These are phyloP conservation scores for Microcaecilia unicolor DNA, from an alignment of 2,797 vertebrate genomes.

Conservation along the genomic window DNA sequence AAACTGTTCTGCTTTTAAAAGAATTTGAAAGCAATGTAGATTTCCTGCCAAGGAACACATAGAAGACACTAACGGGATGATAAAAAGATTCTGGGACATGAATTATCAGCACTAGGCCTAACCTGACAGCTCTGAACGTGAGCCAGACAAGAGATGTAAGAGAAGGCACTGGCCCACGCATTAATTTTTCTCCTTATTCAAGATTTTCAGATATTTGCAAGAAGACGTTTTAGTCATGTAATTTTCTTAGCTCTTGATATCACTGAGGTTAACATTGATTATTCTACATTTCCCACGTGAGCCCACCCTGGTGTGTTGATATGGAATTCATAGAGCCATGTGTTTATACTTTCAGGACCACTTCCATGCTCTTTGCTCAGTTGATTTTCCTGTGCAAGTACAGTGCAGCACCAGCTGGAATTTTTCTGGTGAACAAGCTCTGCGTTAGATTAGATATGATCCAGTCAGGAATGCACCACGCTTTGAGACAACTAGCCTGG, in stretches of 20 bases:
- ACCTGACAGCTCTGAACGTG: conserved; percentile 40
- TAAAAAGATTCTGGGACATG: conserved; percentile 46
- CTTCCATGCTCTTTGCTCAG: too few relatives aligned
- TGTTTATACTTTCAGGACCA: too few relatives aligned
- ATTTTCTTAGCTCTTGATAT: conserved; percentile 6
- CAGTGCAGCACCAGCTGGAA: too few relatives aligned
- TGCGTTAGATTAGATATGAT: too few relatives aligned
- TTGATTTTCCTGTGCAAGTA: too few relatives aligned
- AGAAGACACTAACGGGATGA: conserved; percentile 37
- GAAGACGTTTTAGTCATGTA: conserved; percentile 20
- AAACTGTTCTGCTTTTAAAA: conserved; percentile 37
- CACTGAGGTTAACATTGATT: conserved; percentile 10
- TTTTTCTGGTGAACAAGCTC: too few relatives aligned
- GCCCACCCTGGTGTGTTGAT: conserved; percentile 7
- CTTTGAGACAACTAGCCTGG: too few relatives aligned
- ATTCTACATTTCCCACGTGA: conserved; percentile 19
- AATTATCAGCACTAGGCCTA: conserved; percentile 44
- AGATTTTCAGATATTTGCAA: conserved; percentile 45
- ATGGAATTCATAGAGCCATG: too few relatives aligned
- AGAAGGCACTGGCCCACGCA: conserved; percentile 52
- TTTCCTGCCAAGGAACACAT: conserved; percentile 42
- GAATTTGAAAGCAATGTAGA: conserved; percentile 36
- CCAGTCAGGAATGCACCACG: too few relatives aligned
- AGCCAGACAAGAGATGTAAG: conserved; percentile 38
- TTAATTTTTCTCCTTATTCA: conserved; percentile 38